Percentiles rank a stretch among this genome's conserved stretches.
Conservation (phyloP, 2,888 invertebrate species). For the Orthonevra nobilis region DNA sequence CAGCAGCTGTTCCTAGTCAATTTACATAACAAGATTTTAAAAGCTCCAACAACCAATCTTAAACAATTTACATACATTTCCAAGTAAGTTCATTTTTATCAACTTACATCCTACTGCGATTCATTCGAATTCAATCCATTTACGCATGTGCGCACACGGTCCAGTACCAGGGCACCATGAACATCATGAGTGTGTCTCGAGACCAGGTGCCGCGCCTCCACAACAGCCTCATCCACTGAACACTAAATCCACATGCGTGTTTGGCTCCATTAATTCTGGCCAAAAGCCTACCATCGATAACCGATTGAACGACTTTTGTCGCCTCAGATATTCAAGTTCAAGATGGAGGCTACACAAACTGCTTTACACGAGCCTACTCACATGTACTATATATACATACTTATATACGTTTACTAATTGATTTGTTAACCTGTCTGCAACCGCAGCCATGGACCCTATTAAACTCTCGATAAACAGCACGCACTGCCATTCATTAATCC, state of each 20-base stretch:
- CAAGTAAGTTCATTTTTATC: too few relatives aligned
- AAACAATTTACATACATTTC: too few relatives aligned
- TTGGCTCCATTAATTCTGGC: conserved; percentile 41
- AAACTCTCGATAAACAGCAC: conserved; percentile 60
- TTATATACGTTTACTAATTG: conserved; percentile 51
- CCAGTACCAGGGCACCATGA: too few relatives aligned
- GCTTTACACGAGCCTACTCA: not conserved
- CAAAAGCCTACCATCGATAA: conserved; percentile 50
- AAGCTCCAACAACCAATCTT: too few relatives aligned
- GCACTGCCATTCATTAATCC: conserved; percentile 52
- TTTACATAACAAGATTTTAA: too few relatives aligned
- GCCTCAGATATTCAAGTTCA: conserved; percentile 57
- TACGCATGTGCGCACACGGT: conserved; percentile 45
- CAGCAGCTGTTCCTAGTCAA: too few relatives aligned
- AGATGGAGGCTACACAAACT: conserved; percentile 47
- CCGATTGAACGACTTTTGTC: conserved; percentile 52
- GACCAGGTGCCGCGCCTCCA: conserved; percentile 55
- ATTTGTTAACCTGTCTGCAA: conserved; percentile 58
- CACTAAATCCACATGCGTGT: conserved; percentile 41
- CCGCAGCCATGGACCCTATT: conserved; percentile 36
- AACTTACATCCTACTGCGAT: too few relatives aligned
- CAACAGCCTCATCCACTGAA: not conserved
- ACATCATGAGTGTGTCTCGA: too few relatives aligned
- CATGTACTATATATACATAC: too few relatives aligned
- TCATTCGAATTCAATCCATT: not conserved